Evolutionary conservation across 2,113 vertebrate species (phyloP).

Genomic region (Apodemus sylvaticus): DNA sequence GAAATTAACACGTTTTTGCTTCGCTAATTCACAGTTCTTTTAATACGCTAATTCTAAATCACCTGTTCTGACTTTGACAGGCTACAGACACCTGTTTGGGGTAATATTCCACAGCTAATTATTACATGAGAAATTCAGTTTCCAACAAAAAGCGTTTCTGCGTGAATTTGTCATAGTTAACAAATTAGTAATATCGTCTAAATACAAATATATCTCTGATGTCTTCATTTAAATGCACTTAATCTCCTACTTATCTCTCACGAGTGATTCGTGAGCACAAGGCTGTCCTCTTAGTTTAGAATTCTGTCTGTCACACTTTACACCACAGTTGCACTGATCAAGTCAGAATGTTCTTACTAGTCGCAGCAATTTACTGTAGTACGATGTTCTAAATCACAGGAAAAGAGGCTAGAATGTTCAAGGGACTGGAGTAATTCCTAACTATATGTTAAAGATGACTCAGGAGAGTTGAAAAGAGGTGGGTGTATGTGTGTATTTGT

Average conservation of each 20-base stretch:
- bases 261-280: constrained; percentile 64
- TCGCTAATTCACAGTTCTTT: constrained; percentile 97
- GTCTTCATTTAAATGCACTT: constrained; percentile 84
- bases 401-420: constrained; percentile 81
- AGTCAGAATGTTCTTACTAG: constrained; percentile 75
- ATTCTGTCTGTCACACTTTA: constrained; percentile 81
- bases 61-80: constrained; percentile 97
- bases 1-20: constrained; percentile 99
- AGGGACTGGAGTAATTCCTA: constrained; percentile 79
- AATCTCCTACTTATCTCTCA: constrained; percentile 75
- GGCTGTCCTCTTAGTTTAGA: constrained; percentile 76
- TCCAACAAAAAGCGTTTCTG: constrained; percentile 91
- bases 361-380: constrained; percentile 68
- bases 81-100: constrained; percentile 99
- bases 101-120: constrained; percentile 98
- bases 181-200: constrained; percentile 89
- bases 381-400: constrained; percentile 78
- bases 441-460: constrained; percentile 83
- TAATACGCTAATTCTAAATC: constrained; percentile 95
- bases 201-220: constrained; percentile 84
- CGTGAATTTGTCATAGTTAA: constrained; percentile 94
- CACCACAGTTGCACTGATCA: constrained; percentile 74
- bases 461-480: constrained; percentile 75
- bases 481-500: too few relatives aligned
- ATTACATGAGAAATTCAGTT: constrained; percentile 96